phyloP scores from a whole-genome alignment of 2,888 invertebrate genomes.

The Eurytoma californica region DNA sequence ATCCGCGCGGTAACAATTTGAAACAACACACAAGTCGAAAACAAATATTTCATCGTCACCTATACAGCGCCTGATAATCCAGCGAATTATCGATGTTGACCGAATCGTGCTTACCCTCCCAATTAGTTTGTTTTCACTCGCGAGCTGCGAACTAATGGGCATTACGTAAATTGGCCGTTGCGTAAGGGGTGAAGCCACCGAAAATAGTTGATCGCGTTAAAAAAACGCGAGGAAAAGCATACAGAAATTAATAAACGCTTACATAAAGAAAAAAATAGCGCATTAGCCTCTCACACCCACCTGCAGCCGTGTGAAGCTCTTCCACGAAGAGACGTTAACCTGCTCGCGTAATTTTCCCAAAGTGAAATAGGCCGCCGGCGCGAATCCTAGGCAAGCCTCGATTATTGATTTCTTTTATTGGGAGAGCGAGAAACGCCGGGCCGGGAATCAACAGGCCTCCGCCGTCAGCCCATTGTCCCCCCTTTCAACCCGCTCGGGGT shows the following conservation, averaged over 20 bases:
- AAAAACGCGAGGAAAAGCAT: neutral
- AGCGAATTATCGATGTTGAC: too few species aligned
- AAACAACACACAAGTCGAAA: too few species aligned
- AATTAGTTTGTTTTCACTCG: too few species aligned
- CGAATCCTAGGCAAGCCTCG: neutral
- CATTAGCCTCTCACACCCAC: neutral
- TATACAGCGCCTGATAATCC: too few species aligned
- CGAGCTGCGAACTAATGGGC: too few species aligned
- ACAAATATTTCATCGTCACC: too few species aligned
- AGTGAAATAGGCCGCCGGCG: neutral
- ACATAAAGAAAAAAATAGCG: too few species aligned
- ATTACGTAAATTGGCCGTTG: neutral
- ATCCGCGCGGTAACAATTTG: too few species aligned
- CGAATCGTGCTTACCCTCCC: too few species aligned
- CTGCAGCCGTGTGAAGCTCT: slow-evolving; percentile 1
- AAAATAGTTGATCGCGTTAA: neutral
- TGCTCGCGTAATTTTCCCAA: slow-evolving; percentile 9
- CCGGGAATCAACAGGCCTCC: slow-evolving; percentile 35
- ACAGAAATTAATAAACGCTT: too few species aligned
- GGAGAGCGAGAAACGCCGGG: slow-evolving; percentile 10
- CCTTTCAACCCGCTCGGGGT: neutral
- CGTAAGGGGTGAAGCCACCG: neutral
- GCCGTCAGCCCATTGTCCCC: neutral
- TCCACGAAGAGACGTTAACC: slow-evolving; percentile 38
- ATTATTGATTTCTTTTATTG: slow-evolving; percentile 38